Base-by-base conservation (phyloP, 2,888 invertebrate species). In the Pterobdella sp. region DNA sequence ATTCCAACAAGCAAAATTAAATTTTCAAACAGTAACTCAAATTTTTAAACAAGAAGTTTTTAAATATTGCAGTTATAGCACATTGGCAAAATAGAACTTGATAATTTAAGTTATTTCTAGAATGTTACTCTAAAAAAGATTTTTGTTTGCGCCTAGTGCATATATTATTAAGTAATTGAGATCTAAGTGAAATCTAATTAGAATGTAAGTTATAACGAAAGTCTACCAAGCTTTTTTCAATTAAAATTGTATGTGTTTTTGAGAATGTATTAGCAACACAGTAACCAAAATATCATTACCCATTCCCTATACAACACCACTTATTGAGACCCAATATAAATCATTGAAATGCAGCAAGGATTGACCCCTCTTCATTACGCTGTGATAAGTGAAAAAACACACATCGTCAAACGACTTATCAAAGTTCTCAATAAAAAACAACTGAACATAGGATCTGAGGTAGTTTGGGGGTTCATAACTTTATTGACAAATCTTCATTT, bases 351-450 rank as follows among this genome's bases (percentile, higher is more conserved):
- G n/a, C 76, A 82, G 79, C 82, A 83, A 70, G 87, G 87, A 4
- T 82, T 95, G 80, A 95, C 96, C 1, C 96, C 95, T 0, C 87
- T 97, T 68, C 96, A 96, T 84, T 85, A 96, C 79, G 94, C 95
- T 0, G 85, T 86, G 0, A 94, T 94, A 84, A 90, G 90, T 80
- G 96, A 96, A 1, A 95, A 94, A 78, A 86, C 82, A 49, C 82
- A 84, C 49, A 83, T 86, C 1, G 86, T 93, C 88, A 85, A 86
- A 76, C 81, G 85, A 0, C 86, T 98, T 67, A 86, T 98, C 64
- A 36, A 56, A 31, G 14, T 22, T 3, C n/a, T 73, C 18, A 37
- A 31, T 26, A 22, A 0, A 4, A 7, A 7, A 26, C 42, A 32
- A 4, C n/a, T 69, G 7, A 69, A 69, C 52, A 7, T 22, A 1